A percentile compares a stretch with the other conserved stretches of the same genome.
Conservation (phyloP, 2,113 vertebrate species). For the Myodes glareolus region DNA sequence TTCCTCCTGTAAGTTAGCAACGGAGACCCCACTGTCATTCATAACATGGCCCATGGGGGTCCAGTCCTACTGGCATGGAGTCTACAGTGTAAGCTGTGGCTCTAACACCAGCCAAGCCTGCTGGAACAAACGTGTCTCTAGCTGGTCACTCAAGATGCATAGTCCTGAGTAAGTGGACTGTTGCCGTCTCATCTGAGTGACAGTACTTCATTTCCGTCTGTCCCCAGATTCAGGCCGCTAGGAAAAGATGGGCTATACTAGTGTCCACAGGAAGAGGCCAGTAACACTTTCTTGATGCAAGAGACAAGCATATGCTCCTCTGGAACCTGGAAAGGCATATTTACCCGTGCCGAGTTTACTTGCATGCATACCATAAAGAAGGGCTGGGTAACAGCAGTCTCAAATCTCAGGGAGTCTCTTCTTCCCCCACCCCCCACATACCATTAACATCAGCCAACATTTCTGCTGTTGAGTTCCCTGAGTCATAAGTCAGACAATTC, state of each 20-base stretch:
- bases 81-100: not conserved
- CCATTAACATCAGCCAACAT: not conserved
- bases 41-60: not conserved
- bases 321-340: not conserved
- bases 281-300: not conserved
- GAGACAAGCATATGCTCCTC: not conserved
- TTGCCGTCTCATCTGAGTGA: not conserved
- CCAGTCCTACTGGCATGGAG: accelerated
- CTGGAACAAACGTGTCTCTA: not conserved
- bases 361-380: not conserved
- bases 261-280: not conserved
- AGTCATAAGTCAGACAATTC: not conserved
- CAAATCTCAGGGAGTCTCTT: not conserved
- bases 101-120: not conserved
- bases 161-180: not conserved
- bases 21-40: not conserved
- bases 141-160: not conserved
- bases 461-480: not conserved
- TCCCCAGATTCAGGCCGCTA: too few species aligned
- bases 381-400: not conserved
- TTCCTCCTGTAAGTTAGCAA: not conserved
- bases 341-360: not conserved
- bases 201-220: not conserved
- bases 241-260: not conserved
- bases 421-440: not conserved